Percentiles rank a stretch among this genome's conserved stretches.
phyloP scores from a whole-genome alignment of 1,140 invertebrate species.

The Charaxes varanes region DNA sequence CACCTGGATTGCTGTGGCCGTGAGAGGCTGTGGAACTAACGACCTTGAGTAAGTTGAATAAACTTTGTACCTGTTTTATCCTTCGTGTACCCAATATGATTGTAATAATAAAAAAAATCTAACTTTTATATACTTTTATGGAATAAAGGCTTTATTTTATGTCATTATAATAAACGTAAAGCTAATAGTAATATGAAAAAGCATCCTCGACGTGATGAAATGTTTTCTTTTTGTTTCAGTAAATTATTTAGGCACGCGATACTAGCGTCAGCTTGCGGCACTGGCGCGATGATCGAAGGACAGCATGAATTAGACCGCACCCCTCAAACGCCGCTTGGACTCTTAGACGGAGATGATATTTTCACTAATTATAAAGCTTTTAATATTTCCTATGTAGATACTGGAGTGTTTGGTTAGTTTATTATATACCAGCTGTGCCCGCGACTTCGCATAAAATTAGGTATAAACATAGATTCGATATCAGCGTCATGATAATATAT shows the following conservation, averaged over 20 bases:
- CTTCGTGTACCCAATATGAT: too few relatives aligned
- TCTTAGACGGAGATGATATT: slow-evolving; percentile 28
- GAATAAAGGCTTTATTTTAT: neutral
- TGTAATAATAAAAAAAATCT: neutral
- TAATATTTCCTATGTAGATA: slow-evolving; percentile 45
- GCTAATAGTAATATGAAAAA: too few relatives aligned
- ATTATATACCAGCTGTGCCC: too few relatives aligned
- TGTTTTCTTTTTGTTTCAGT: slow-evolving; percentile 12
- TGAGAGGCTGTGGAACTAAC: slow-evolving; percentile 40
- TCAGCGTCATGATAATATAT: too few relatives aligned
- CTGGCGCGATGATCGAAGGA: slow-evolving; percentile 25
- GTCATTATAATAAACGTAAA: neutral
- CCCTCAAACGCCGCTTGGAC: slow-evolving; percentile 32
- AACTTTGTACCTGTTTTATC: too few relatives aligned
- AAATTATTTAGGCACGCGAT: slow-evolving; percentile 35
- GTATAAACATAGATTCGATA: too few relatives aligned
- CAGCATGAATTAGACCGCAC: slow-evolving; percentile 34
- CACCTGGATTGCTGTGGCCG: slow-evolving; percentile 44
- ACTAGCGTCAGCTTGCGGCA: slow-evolving; percentile 39
- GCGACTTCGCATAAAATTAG: too few relatives aligned
- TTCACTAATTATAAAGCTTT: slow-evolving; percentile 40
- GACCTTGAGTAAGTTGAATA: slow-evolving; percentile 32
- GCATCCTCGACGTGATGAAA: too few relatives aligned
- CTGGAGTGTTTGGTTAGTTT: slow-evolving; percentile 44
- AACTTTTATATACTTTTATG: neutral